Percentiles rank a stretch among this genome's conserved stretches.
These are phyloP conservation scores for Phaetusa simplex DNA, from an alignment of 2,113 vertebrate genomes.

Conservation along the genomic window DNA sequence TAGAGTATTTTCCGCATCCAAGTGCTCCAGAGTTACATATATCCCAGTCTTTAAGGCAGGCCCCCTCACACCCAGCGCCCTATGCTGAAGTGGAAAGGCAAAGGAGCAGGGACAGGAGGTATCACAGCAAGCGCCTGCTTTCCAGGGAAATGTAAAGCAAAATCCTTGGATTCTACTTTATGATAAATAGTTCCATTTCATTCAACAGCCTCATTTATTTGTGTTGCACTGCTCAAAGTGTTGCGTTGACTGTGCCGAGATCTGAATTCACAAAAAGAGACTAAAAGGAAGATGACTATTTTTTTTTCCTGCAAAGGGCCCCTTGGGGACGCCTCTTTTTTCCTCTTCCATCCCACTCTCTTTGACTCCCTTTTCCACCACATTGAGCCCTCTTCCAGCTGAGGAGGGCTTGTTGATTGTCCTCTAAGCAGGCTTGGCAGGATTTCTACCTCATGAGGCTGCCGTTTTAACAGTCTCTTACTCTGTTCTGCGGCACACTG, in stretches of 20 bases:
- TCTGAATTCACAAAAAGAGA: neutral
- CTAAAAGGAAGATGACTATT: neutral
- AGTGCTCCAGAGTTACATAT: neutral
- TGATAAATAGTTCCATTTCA: neutral
- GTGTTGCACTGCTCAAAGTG: neutral
- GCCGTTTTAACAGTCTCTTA: constrained; percentile 16
- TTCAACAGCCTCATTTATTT: neutral
- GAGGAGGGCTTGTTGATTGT: neutral
- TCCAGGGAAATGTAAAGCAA: neutral
- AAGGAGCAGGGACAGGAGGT: neutral
- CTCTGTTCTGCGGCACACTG: neutral
- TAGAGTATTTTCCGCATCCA: neutral
- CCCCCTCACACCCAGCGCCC: neutral
- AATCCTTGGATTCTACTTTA: neutral
- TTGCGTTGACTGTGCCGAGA: neutral
- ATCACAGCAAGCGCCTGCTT: neutral
- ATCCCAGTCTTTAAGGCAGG: neutral
- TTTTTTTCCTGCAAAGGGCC: neutral
- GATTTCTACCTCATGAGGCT: neutral
- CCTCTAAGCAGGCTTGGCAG: constrained; percentile 29
- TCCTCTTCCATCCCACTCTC: neutral
- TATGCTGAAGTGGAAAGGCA: neutral
- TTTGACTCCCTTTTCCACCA: neutral
- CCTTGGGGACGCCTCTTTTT: neutral
- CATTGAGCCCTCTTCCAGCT: neutral